phyloP scores from a whole-genome alignment of 1,140 invertebrate species.

The Drosophila mojavensis region DNA sequence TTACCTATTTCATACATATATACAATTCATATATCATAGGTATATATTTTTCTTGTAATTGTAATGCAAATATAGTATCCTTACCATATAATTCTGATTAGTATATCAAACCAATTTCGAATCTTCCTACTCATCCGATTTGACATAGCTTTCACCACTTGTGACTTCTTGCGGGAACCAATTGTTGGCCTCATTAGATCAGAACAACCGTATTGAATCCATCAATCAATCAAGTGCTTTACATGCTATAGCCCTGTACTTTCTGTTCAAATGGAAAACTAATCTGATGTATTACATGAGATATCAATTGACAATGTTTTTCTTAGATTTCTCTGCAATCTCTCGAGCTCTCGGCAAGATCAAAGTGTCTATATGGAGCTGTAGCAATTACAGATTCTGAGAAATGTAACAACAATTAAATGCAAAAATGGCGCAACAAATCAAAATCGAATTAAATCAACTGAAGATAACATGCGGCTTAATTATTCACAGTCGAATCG shows the following conservation, averaged over 20 bases:
- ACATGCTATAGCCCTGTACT: neutral
- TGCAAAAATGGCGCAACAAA: slow-evolving; percentile 76
- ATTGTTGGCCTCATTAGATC: too few species aligned
- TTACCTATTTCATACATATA: too few species aligned
- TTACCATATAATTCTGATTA: too few species aligned
- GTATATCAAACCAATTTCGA: too few species aligned
- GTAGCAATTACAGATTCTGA: slow-evolving; percentile 37
- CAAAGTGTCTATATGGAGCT: slow-evolving; percentile 29
- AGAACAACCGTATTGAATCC: too few species aligned
- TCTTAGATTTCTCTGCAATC: neutral
- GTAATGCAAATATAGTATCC: too few species aligned
- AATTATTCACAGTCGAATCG: slow-evolving; percentile 64
- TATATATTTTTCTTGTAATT: too few species aligned
- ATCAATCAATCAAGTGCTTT: neutral
- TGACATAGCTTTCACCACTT: too few species aligned
- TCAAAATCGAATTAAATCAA: slow-evolving; percentile 75
- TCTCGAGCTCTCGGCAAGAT: slow-evolving; percentile 23
- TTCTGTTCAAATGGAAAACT: neutral
- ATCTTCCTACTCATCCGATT: too few species aligned
- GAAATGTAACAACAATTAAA: slow-evolving; percentile 70
- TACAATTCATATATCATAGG: too few species aligned
- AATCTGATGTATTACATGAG: neutral
- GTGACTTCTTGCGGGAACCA: too few species aligned
- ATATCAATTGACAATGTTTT: neutral
- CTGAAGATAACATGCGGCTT: slow-evolving; percentile 72